Percentiles rank a stretch among this genome's conserved stretches.
Evolutionary conservation across 2,113 vertebrate genomes (phyloP).

Genomic region (Phyllostomus discolor): DNA sequence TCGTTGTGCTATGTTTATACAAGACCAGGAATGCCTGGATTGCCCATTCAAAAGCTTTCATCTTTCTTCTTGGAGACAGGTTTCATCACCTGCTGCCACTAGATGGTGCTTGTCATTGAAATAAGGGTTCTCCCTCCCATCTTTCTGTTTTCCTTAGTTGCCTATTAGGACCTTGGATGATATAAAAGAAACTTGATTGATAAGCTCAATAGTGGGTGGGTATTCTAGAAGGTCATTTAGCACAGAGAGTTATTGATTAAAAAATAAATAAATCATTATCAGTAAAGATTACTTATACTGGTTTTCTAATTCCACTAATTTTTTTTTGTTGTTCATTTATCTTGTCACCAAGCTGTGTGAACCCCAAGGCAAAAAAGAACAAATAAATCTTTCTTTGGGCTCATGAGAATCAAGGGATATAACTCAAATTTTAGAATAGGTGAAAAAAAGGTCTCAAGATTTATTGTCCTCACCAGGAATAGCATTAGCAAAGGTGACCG

Average conservation of each 20-base stretch:
- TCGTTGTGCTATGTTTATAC: background rate
- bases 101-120: conserved; percentile 64
- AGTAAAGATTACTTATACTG: conserved; percentile 21
- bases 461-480: conserved; percentile 5
- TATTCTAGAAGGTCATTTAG: conserved; percentile 36
- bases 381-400: conserved; percentile 49
- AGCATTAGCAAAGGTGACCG: conserved; percentile 27
- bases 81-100: conserved; percentile 52
- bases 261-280: conserved; percentile 41
- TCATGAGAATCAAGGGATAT: conserved; percentile 21
- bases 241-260: conserved; percentile 34
- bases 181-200: conserved; percentile 41
- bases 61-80: background rate
- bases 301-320: conserved; percentile 35
- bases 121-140: background rate
- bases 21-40: background rate
- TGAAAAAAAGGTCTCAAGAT: conserved; percentile 5
- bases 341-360: conserved; percentile 39
- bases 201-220: background rate
- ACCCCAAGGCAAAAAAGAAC: conserved; percentile 20
- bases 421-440: background rate
- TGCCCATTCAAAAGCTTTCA: background rate
- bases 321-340: conserved; percentile 44
- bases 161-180: background rate
- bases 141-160: conserved; percentile 6